Base-by-base conservation (phyloP, 1,140 invertebrate genomes). In the Philotrypesis tridentata region DNA sequence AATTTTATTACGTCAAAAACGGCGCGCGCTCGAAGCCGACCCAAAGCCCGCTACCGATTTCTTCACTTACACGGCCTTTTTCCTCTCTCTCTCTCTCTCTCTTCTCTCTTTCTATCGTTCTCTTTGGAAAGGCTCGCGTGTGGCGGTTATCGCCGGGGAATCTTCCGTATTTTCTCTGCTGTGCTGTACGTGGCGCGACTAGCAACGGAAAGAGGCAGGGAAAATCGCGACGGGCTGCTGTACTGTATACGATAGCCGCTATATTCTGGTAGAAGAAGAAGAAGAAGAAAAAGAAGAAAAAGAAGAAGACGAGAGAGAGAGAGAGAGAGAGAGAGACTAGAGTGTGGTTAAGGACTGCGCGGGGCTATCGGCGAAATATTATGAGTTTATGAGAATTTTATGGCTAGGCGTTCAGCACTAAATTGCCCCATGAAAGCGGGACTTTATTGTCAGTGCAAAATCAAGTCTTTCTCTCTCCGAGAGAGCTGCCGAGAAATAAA, bases 331-430 rank as follows among this genome's bases (percentile, higher is more conserved):
- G 70, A 79, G 74, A 78, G 43, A 48, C 9, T 33, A 37, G 61
- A 60, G 33, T 48, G 63, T n/a, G 60, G 43, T 31, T 55, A 65
- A 76, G 25, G 67, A 61, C 48, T 37, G 9, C 72, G 72, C 12
- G 48, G 31, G 65, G 63, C 70, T 72, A 84, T 84, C 71, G 79
- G 48, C 80, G 43, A 82, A 84, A 85, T 85, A 84, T 83, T 82
- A 84, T 80, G 68, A 84, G 71, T 78, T 76, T 80, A 73, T 74
- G 79, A 80, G 70, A 67, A 74, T 85, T 84, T 85, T 83, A 83
- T 79, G 83, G 72, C 37, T 21, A 33, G 48, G 27, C 70, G 80
- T 82, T 84, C 76, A 72, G 37, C 37, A 60, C 43, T 77, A 79
- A 85, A 84, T 84, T 84, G 79, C 71, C 61, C 79, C 72, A 65